These are phyloP conservation scores for Melanotaenia maccullochi DNA, from an alignment of 2,797 vertebrate species.

Conservation along the genomic window DNA sequence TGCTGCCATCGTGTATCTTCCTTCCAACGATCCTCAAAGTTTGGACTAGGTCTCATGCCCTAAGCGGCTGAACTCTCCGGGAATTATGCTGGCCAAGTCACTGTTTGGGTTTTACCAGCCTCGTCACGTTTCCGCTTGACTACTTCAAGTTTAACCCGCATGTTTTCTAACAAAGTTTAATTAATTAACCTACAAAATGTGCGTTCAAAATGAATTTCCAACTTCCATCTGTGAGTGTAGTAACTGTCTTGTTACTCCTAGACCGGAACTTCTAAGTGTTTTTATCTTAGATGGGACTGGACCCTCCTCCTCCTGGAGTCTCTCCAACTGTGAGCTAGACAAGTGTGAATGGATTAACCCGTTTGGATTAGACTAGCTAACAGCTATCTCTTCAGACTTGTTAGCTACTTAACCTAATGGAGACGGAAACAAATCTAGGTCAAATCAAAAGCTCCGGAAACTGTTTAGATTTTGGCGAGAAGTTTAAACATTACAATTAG, in stretches of 20 bases:
- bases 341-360: conserved; percentile 60
- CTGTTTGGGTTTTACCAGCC: background rate
- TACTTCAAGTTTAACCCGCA: background rate
- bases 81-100: background rate
- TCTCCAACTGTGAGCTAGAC: background rate
- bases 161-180: background rate
- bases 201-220: background rate
- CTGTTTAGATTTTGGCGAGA: background rate
- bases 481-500: background rate
- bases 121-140: conserved; percentile 1
- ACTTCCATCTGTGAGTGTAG: background rate
- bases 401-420: conserved; percentile 15
- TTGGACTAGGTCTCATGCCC: conserved; percentile 45
- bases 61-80: background rate
- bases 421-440: conserved; percentile 60
- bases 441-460: conserved; percentile 45
- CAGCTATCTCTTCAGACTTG: conserved; percentile 49
- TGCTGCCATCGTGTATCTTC: conserved; percentile 72
- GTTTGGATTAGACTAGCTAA: conserved; percentile 40
- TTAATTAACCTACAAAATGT: background rate
- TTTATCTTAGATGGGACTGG: background rate
- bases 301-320: conserved; percentile 39
- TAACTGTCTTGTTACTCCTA: background rate
- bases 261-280: conserved; percentile 2
- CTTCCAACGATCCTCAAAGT: background rate